Base-by-base conservation (phyloP, 1,140 invertebrate genomes). In the Drosophila watanabei region DNA sequence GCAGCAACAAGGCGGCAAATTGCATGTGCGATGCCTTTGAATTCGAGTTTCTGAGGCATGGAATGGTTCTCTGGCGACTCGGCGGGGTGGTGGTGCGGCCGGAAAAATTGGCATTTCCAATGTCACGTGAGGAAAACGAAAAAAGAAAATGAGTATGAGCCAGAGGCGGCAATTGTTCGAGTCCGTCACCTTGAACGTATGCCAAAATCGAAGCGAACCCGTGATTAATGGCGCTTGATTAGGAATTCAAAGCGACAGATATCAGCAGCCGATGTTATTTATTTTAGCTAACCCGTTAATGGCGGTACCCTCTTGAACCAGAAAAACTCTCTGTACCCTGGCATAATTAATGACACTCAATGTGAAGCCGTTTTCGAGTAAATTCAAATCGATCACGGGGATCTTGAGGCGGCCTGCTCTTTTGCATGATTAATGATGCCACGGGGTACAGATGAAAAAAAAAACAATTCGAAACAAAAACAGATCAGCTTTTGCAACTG, bases 401-500 rank as follows among this genome's bases (percentile, higher is more conserved):
- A 56, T 54, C 56, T 84, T 88, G 73, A 84, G 73, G 62, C 39
- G 28, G 78, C 33, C 60, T 48, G 28, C 52, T 35, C 62, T 82
- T 87, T 88, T 80, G 80, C 84, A 78, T 88, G 84, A 88, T 88
- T 80, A 82, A 80, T 88, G 84, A 82, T 49, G 28, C 30, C 33
- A 20, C 52, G 13, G 7, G 18, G 10, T 6, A 5, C 11, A 16
- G 7, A 5, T 0, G 14, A 56, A 18, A 52, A 52, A 20, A 2
- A 24, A 24, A 24, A 24, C 24, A 24, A 24, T 24, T 8, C 9
- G 51, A 39, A 39, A 39, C 54, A 41, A 54, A 80, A 79, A 64
- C 70, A 81, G 81, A 75, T 89, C 81, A 80, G 61, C 75, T 86
- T 90, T 90, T 56, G 86, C 87, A 90, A 90, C 86, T 90, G 87